phyloP scores from a whole-genome alignment of 1,140 invertebrate genomes.

The Drosophila mayri region DNA sequence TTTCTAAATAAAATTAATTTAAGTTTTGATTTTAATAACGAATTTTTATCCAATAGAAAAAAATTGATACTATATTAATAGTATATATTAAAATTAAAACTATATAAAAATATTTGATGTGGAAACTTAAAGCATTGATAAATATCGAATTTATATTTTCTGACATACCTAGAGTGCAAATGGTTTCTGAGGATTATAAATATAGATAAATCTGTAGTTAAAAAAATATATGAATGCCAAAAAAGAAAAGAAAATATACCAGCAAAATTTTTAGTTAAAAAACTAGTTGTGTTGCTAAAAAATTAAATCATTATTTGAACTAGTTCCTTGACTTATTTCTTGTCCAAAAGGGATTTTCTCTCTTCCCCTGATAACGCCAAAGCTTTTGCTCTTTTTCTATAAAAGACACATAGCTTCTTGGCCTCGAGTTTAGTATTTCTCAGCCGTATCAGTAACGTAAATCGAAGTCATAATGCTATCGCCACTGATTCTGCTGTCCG shows the following conservation, averaged over 20 bases:
- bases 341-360: conserved; percentile 12
- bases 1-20: no score
- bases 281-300: background rate
- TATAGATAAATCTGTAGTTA: no score
- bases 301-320: background rate
- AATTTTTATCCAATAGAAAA: no score
- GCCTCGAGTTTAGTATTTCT: conserved; percentile 5
- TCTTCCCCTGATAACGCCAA: conserved; percentile 10
- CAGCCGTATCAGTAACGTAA: conserved; percentile 9
- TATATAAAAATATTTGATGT: no score
- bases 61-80: no score
- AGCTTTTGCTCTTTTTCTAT: conserved; percentile 44
- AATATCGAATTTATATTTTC: no score
- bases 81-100: no score
- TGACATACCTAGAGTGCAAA: no score
- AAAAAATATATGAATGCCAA: background rate
- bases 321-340: conserved; percentile 3
- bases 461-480: conserved; percentile 20
- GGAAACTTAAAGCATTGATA: no score
- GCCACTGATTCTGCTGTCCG: conserved; percentile 36
- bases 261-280: background rate
- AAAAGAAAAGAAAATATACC: background rate
- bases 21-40: no score
- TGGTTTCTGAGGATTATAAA: no score
- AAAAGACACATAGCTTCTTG: conserved; percentile 20